Percentiles rank a stretch among this genome's conserved stretches.
phyloP scores from a whole-genome alignment of 1,140 invertebrate species.

The Ceratosolen solmsi region DNA sequence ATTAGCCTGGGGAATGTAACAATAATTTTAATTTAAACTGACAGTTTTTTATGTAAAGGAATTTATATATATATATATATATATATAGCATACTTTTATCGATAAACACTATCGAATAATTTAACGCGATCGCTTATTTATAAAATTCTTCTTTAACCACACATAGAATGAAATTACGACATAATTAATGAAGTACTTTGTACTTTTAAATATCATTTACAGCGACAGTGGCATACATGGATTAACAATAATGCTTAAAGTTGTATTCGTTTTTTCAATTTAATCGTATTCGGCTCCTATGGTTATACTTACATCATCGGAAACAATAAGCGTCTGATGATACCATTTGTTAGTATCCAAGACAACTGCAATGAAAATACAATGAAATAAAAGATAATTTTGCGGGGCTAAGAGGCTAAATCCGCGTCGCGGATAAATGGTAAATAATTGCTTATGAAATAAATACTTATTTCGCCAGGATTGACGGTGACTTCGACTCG shows the following conservation, averaged over 20 bases:
- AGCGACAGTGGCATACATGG: not conserved
- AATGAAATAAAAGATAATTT: not conserved
- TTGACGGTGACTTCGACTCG: conserved; percentile 82
- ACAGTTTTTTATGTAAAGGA: too few species aligned
- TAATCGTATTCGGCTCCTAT: conserved; percentile 96
- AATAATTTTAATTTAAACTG: too few species aligned
- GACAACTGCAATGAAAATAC: conserved; percentile 78
- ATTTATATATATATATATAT: too few species aligned
- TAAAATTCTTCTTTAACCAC: not conserved
- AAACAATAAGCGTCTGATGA: conserved; percentile 90
- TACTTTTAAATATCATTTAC: not conserved
- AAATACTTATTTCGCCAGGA: conserved; percentile 92
- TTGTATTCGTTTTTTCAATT: conserved; percentile 29
- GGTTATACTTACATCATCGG: conserved; percentile 92
- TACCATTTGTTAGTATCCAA: conserved; percentile 97
- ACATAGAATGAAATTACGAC: not conserved
- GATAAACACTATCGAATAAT: not conserved
- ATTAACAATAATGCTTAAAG: not conserved
- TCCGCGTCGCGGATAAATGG: not conserved
- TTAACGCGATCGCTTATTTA: not conserved
- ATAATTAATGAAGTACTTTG: not conserved
- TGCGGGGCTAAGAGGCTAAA: not conserved
- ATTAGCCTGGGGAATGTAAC: too few species aligned
- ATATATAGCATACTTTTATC: too few species aligned
- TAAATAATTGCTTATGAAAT: not conserved